phyloP scores from a whole-genome alignment of 92 coral and sea anemone species.

The Phenganax stokvisi region DNA sequence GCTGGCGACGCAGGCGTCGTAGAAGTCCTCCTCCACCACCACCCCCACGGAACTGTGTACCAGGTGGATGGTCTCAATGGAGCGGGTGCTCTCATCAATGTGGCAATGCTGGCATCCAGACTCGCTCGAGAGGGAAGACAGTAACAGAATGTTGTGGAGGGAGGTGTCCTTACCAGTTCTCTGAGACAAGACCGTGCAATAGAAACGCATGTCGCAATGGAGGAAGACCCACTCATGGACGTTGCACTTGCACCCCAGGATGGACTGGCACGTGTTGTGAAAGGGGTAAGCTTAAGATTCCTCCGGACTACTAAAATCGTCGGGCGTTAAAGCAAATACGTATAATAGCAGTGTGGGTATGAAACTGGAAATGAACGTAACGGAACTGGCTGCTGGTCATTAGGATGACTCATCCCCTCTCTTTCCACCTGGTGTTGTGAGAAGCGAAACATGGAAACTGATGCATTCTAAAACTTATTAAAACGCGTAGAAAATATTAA shows the following conservation, averaged over 20 bases:
- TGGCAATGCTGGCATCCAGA: conserved; percentile 67
- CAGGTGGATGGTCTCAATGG: conserved; percentile 53
- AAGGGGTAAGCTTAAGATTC: conserved; percentile 47
- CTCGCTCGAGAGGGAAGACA: conserved; percentile 52
- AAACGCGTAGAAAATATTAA: no score
- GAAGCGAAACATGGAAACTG: no score
- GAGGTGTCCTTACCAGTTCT: conserved; percentile 25
- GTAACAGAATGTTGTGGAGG: conserved; percentile 48
- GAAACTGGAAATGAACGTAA: no score
- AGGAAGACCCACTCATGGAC: conserved; percentile 60
- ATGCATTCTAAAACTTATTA: no score
- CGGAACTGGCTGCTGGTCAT: no score
- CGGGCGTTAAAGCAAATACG: no score
- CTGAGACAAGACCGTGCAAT: conserved; percentile 58
- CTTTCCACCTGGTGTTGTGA: no score
- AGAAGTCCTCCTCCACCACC: conserved; percentile 64
- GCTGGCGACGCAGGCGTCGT: conserved; percentile 57
- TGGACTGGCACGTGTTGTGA: conserved; percentile 79
- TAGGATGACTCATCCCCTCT: no score
- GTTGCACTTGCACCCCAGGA: conserved; percentile 65
- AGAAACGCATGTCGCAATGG: conserved; percentile 65
- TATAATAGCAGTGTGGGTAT: no score
- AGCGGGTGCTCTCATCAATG: conserved; percentile 60
- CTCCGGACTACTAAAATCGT: no score
- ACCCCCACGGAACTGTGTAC: conserved; percentile 47